These are phyloP conservation scores for Phocoena phocoena DNA, from an alignment of 2,113 vertebrate genomes.

Conservation along the genomic window DNA sequence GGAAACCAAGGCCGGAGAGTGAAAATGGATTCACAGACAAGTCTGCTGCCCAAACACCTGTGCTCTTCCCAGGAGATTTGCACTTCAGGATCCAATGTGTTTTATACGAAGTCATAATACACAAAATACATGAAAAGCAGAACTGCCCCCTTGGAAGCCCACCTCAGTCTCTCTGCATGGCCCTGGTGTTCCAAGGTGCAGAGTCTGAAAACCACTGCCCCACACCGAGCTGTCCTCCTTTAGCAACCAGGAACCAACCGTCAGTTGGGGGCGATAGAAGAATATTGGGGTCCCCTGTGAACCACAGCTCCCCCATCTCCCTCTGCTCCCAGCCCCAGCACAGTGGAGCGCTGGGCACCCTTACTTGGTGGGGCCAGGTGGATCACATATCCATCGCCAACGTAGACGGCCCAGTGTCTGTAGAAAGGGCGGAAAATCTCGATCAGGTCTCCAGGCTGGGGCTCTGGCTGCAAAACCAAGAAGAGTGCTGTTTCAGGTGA, in stretches of 20 bases:
- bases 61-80: not conserved
- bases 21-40: not conserved
- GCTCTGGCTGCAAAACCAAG: conserved; percentile 72
- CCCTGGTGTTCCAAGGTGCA: not conserved
- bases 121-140: not conserved
- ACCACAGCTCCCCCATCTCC: not conserved
- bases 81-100: not conserved
- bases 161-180: not conserved
- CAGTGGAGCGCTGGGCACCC: not conserved
- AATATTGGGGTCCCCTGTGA: not conserved
- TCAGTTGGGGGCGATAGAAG: no score
- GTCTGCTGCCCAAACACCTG: not conserved
- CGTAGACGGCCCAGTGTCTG: conserved; percentile 91
- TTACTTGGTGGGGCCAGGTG: conserved; percentile 83
- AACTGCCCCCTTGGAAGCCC: not conserved
- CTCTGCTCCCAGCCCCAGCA: not conserved
- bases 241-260: not conserved
- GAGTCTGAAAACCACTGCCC: not conserved
- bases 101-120: not conserved
- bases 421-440: conserved; percentile 88
- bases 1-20: not conserved
- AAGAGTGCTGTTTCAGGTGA: not conserved
- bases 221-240: not conserved
- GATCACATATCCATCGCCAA: conserved; percentile 88
- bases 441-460: conserved; percentile 88